These are phyloP conservation scores for Himantopus leucocephalus DNA, from an alignment of 2,113 vertebrate genomes.

Conservation along the genomic window DNA sequence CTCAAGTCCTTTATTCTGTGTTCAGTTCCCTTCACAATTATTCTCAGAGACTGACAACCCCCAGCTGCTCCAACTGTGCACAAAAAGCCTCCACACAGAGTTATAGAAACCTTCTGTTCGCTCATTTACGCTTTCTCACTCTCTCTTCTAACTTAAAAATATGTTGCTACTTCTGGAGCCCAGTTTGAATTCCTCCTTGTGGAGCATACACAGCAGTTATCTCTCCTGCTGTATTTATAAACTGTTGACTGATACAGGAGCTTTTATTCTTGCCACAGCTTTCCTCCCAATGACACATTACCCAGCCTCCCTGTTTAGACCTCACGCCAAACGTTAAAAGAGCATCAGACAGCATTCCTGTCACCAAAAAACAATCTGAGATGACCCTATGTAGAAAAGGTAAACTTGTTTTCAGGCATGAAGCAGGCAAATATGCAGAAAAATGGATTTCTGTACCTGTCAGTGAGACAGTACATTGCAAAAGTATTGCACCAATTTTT, in stretches of 20 bases:
- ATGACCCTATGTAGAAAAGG: background rate
- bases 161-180: background rate
- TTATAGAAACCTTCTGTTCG: background rate
- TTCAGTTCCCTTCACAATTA: background rate
- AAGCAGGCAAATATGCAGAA: background rate
- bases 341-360: background rate
- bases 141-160: background rate
- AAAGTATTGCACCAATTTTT: constrained; percentile 16
- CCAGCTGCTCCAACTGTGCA: fast-evolving
- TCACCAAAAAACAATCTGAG: background rate
- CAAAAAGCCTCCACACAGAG: background rate
- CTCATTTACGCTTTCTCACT: background rate
- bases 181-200: background rate
- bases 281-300: background rate
- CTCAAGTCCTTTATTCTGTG: background rate
- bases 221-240: background rate
- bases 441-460: background rate
- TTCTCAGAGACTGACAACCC: background rate
- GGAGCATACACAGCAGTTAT: background rate
- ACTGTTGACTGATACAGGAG: background rate
- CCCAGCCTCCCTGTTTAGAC: background rate
- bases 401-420: background rate
- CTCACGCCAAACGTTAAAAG: fast-evolving
- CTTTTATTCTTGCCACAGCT: background rate
- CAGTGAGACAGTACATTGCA: background rate